Evolutionary conservation across 2,113 vertebrate species (phyloP).

Genomic region (Willisornis vidua): DNA sequence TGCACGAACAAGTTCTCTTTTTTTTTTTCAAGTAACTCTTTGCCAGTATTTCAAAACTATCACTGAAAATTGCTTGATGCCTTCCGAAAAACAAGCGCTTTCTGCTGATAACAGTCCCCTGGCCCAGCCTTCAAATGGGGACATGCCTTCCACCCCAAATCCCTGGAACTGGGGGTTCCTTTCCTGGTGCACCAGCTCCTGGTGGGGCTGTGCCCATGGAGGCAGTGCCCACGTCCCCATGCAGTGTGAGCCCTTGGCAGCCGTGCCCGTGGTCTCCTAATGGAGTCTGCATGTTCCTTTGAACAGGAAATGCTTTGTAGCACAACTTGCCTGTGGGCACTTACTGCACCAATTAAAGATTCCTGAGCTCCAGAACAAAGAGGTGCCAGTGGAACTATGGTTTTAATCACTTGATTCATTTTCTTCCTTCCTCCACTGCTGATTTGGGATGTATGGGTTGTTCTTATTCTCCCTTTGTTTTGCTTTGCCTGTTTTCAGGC

Average conservation of each 20-base stretch:
- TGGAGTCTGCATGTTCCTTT: conserved; percentile 40
- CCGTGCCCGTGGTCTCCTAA: neutral
- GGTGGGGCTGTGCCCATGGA: neutral
- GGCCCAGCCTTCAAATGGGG: neutral
- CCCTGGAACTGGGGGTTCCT: accelerated
- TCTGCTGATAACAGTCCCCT: neutral
- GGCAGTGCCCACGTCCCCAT: neutral
- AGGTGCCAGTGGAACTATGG: conserved; percentile 37
- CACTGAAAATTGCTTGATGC: neutral
- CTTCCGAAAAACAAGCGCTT: neutral
- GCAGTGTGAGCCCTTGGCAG: neutral
- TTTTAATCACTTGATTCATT: conserved; percentile 44
- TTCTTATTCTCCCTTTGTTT: neutral
- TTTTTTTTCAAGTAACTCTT: conserved; percentile 50
- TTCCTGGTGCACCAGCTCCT: neutral
- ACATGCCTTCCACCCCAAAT: neutral
- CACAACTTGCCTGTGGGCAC: conserved; percentile 61
- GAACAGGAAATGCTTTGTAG: conserved; percentile 62
- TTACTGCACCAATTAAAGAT: conserved; percentile 42
- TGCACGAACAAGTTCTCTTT: conserved; percentile 51
- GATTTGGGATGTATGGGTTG: conserved; percentile 36
- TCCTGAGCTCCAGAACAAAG: conserved; percentile 61
- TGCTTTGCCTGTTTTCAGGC: conserved; percentile 3
- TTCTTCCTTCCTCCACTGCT: conserved; percentile 51
- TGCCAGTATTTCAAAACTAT: conserved; percentile 50